A percentile compares a stretch with the other conserved stretches of the same genome.
Evolutionary conservation across 2,797 vertebrate species (phyloP).

Genomic region (Paedocypris micromegethes): DNA sequence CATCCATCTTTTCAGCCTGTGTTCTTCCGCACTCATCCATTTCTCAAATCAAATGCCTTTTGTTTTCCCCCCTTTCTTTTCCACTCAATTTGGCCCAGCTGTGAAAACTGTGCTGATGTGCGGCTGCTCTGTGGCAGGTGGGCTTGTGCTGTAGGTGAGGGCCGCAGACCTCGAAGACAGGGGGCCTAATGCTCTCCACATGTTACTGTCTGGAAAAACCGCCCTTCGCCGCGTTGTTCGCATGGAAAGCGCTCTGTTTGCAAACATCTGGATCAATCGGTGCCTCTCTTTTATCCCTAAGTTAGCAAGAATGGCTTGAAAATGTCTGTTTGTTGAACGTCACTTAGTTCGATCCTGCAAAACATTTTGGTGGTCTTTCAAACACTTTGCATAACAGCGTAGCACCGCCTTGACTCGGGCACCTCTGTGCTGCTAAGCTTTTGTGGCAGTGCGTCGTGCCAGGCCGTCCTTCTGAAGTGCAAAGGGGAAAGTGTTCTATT

Average conservation of each 20-base stretch:
- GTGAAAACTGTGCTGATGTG: conserved; percentile 75
- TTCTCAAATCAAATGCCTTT: conserved; percentile 55
- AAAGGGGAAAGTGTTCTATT: conserved; percentile 37
- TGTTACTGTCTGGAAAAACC: conserved; percentile 54
- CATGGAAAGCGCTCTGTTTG: conserved; percentile 30
- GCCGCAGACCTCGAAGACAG: conserved; percentile 61
- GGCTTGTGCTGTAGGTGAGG: conserved; percentile 64
- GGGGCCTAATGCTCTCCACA: conserved; percentile 74
- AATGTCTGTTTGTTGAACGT: too few relatives aligned
- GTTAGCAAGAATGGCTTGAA: too few relatives aligned
- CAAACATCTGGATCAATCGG: conserved; percentile 1
- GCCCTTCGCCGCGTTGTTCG: conserved; percentile 13
- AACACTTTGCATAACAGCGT: too few relatives aligned
- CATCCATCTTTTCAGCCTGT: conserved; percentile 56
- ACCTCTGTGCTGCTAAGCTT: conserved; percentile 7
- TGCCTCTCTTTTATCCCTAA: too few relatives aligned
- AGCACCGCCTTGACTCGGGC: neutral
- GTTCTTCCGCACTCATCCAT: conserved; percentile 64
- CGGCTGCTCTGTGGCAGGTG: conserved; percentile 67
- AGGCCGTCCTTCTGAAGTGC: conserved; percentile 21
- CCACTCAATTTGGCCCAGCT: conserved; percentile 79
- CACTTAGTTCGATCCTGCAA: neutral
- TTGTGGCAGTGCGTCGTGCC: neutral
- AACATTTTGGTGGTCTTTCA: neutral
- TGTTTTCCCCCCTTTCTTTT: conserved; percentile 51